Conservation (phyloP, 2,113 vertebrate genomes). For the Paracanthobrama guichenoti region DNA sequence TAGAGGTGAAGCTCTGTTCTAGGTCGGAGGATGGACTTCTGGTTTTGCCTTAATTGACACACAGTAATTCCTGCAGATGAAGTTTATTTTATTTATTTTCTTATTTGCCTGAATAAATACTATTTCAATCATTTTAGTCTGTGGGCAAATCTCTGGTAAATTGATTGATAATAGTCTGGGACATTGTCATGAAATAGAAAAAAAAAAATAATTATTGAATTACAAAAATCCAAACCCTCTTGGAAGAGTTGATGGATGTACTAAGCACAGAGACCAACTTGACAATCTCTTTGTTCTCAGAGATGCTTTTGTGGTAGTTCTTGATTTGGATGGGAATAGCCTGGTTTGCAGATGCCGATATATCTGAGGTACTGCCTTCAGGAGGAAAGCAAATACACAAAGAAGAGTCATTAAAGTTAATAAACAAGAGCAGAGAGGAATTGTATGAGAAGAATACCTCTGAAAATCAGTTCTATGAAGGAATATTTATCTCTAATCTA, state of each 20-base stretch:
- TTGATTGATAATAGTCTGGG: not conserved
- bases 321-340: conserved; percentile 74
- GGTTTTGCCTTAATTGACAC: not conserved
- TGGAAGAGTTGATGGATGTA: conserved; percentile 85
- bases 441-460: not conserved
- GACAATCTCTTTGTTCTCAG: conserved; percentile 92
- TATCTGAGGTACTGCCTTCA: conserved; percentile 79
- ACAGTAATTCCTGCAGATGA: no score
- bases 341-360: conserved; percentile 76
- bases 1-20: not conserved
- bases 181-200: not conserved
- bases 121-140: no score
- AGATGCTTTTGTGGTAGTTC: conserved; percentile 87
- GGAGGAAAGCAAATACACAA: conserved; percentile 43
- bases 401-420: not conserved
- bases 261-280: conserved; percentile 90
- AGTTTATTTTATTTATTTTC: not conserved
- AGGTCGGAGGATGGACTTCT: not conserved
- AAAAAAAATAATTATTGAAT: no score
- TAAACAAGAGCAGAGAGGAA: not conserved
- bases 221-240: conserved; percentile 76
- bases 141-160: no score
- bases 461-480: conserved; percentile 1
- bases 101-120: not conserved
- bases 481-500: not conserved